Conservation (phyloP, 2,888 invertebrate genomes). For the Sthenelais limicola region DNA sequence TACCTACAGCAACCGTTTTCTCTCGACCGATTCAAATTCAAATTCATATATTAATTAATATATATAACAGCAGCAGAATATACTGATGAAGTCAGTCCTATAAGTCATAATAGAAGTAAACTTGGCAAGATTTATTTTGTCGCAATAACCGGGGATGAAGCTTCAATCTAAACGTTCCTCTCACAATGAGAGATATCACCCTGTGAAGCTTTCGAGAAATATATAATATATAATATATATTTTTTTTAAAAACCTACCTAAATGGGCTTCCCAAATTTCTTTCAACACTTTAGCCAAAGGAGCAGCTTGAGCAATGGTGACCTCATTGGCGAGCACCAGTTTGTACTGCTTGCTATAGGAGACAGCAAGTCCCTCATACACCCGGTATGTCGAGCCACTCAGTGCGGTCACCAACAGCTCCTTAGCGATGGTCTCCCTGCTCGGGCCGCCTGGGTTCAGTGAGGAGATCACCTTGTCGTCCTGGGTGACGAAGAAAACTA, state of each 20-base stretch:
- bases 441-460: not conserved
- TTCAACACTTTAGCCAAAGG: not conserved
- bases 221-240: too few species aligned
- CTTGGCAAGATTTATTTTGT: too few species aligned
- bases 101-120: too few species aligned
- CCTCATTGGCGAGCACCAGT: not conserved
- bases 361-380: not conserved
- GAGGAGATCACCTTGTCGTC: not conserved
- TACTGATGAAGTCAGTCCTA: too few species aligned
- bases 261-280: not conserved
- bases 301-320: not conserved
- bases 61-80: too few species aligned
- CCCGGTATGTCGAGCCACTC: not conserved
- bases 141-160: too few species aligned
- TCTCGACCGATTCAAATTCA: too few species aligned
- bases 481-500: not conserved
- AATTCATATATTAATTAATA: too few species aligned
- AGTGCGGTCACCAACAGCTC: not conserved
- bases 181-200: too few species aligned
- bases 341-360: conserved; percentile 5
- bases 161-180: too few species aligned
- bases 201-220: too few species aligned
- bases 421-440: not conserved
- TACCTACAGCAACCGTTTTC: too few species aligned
- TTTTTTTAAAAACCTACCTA: not conserved